Conservation (phyloP, 1,140 invertebrate genomes). For the Chionoecetes opilio region DNA sequence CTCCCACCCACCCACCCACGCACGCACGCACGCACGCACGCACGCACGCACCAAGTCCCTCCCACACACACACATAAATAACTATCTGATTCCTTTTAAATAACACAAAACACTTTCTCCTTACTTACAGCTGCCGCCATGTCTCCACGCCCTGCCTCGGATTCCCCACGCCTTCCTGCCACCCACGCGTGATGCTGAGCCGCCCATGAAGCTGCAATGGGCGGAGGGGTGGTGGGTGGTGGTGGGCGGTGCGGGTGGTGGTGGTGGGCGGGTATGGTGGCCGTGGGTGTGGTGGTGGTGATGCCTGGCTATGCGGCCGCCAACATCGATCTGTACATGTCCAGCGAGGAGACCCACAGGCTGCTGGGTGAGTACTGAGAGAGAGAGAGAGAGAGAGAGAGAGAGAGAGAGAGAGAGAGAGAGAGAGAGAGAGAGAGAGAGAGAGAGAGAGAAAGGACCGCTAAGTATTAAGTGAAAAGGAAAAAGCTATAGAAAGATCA, state of each 20-base stretch:
- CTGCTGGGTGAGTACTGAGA: conserved; percentile 52
- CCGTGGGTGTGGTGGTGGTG: conserved; percentile 33
- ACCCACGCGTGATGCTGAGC: conserved; percentile 12
- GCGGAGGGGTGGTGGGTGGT: not conserved
- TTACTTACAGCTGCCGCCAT: not conserved
- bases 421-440: conserved; percentile 37
- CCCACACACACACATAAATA: not conserved
- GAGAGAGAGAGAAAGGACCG: not conserved
- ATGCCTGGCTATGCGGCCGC: conserved; percentile 33
- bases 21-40: not conserved
- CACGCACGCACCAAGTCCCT: not conserved
- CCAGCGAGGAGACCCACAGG: conserved; percentile 62
- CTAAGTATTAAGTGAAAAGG: conserved; percentile 36
- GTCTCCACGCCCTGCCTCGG: not conserved
- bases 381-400: conserved; percentile 47
- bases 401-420: conserved; percentile 53
- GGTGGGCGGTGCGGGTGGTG: not conserved
- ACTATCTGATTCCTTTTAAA: not conserved
- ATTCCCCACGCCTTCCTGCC: not conserved
- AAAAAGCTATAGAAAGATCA: conserved; percentile 36
- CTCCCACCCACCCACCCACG: not conserved
- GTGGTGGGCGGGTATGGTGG: conserved; percentile 57
- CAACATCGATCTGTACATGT: conserved; percentile 73
- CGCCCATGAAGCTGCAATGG: conserved; percentile 66
- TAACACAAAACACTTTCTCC: not conserved